Conservation (phyloP, 2,113 vertebrate genomes). For the Eptesicus fuscus region DNA sequence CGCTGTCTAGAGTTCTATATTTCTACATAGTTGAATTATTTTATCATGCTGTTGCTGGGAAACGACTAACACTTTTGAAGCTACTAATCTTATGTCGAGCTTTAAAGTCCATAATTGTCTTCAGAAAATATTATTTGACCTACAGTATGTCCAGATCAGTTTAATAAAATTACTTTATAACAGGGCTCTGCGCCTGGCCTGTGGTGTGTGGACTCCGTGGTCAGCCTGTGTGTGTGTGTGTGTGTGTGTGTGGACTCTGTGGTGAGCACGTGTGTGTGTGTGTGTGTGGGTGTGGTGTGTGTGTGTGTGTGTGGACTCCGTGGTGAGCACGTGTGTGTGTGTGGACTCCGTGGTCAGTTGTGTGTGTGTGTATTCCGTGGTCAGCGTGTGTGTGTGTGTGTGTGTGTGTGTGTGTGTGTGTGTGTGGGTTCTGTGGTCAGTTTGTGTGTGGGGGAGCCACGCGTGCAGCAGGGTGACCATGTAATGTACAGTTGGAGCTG, state of each 20-base stretch:
- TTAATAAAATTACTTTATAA: slow-evolving; percentile 79
- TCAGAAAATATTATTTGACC: slow-evolving; percentile 76
- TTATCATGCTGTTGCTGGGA: slow-evolving; percentile 71
- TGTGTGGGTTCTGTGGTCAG: too few species aligned
- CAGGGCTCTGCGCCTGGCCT: slow-evolving; percentile 37
- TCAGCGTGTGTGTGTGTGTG: too few species aligned
- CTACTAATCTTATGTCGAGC: slow-evolving; percentile 76
- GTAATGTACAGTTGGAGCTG: neutral
- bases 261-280: too few species aligned
- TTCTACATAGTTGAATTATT: slow-evolving; percentile 77
- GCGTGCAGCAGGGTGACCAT: neutral
- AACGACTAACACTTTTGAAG: slow-evolving; percentile 74
- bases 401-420: too few species aligned
- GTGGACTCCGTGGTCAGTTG: neutral
- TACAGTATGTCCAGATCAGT: slow-evolving; percentile 75
- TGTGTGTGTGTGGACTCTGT: too few species aligned
- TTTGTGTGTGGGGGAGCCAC: neutral
- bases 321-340: neutral
- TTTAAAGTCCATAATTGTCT: slow-evolving; percentile 75
- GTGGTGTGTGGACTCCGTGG: neutral
- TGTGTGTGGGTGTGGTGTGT: too few species aligned
- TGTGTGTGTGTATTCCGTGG: too few species aligned
- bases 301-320: too few species aligned
- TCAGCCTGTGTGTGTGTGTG: too few species aligned
- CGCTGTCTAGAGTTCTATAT: slow-evolving; percentile 77